These are phyloP conservation scores for Rotaria magnacalcarata DNA, from an alignment of 2,888 invertebrate genomes.

Conservation along the genomic window DNA sequence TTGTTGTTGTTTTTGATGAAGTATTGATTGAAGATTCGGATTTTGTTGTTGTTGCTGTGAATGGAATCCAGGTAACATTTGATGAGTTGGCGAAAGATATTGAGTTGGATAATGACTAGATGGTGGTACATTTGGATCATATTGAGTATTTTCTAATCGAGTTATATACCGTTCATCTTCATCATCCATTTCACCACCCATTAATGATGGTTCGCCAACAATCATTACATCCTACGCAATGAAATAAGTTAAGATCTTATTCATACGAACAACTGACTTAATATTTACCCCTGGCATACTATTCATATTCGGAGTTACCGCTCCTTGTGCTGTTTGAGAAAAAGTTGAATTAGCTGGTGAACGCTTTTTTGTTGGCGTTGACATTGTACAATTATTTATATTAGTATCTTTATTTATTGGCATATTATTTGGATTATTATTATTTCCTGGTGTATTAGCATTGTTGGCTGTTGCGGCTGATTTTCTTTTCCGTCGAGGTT, in stretches of 20 bases:
- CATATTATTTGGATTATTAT: background rate
- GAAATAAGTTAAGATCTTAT: background rate
- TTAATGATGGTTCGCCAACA: constrained; percentile 95
- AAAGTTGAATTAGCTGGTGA: constrained; percentile 39
- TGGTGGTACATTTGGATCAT: constrained; percentile 64
- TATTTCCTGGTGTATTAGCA: too few relatives aligned
- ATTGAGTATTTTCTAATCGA: constrained; percentile 93
- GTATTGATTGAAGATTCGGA: constrained; percentile 19
- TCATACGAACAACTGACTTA: too few relatives aligned
- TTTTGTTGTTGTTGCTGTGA: background rate
- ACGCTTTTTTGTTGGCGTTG: constrained; percentile 39
- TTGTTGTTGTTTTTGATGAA: constrained; percentile 3
- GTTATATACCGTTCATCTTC: constrained; percentile 97
- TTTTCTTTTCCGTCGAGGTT: constrained; percentile 91
- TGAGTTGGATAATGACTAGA: background rate
- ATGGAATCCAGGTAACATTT: background rate
- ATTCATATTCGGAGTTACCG: constrained; percentile 5
- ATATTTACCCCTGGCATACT: constrained; percentile 45
- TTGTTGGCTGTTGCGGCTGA: constrained; percentile 70
- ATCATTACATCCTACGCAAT: constrained; percentile 88
- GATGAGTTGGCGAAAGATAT: background rate
- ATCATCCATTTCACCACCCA: constrained; percentile 99
- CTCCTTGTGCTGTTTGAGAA: constrained; percentile 41
- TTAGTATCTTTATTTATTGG: background rate
- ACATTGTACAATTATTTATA: background rate